phyloP scores from a whole-genome alignment of 2,113 vertebrate genomes.

The Saccopteryx bilineata region DNA sequence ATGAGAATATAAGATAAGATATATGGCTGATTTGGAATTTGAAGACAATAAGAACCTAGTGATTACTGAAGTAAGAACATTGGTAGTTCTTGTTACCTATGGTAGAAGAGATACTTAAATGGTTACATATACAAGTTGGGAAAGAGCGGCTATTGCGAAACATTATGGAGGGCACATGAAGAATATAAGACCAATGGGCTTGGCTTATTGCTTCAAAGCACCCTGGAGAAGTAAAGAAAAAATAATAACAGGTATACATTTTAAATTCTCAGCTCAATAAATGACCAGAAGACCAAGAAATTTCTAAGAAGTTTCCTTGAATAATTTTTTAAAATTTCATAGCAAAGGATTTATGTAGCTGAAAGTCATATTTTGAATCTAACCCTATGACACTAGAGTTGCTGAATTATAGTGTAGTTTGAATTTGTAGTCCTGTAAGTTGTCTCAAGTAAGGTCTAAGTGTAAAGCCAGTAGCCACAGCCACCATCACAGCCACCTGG shows the following conservation, averaged over 20 bases:
- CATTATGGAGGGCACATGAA: neutral
- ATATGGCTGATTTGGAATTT: neutral
- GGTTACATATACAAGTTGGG: neutral
- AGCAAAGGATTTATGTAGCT: neutral
- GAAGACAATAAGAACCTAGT: neutral
- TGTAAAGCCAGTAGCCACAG: too few relatives aligned
- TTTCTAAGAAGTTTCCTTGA: neutral
- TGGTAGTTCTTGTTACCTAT: neutral
- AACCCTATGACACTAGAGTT: neutral
- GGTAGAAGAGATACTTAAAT: neutral
- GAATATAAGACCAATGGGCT: neutral
- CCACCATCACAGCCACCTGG: too few relatives aligned
- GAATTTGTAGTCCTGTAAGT: neutral
- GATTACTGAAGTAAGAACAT: neutral
- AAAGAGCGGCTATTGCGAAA: neutral
- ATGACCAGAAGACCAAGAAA: conserved; percentile 20
- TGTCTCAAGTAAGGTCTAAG: conserved; percentile 38
- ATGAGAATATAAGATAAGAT: neutral
- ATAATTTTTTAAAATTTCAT: neutral
- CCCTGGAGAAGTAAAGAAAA: conserved; percentile 36
- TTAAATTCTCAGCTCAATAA: conserved; percentile 39
- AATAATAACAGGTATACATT: neutral
- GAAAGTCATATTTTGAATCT: neutral
- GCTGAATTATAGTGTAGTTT: neutral
- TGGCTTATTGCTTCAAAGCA: conserved; percentile 41